phyloP scores from a whole-genome alignment of 2,888 invertebrate species.

The Lasius fuliginosus region DNA sequence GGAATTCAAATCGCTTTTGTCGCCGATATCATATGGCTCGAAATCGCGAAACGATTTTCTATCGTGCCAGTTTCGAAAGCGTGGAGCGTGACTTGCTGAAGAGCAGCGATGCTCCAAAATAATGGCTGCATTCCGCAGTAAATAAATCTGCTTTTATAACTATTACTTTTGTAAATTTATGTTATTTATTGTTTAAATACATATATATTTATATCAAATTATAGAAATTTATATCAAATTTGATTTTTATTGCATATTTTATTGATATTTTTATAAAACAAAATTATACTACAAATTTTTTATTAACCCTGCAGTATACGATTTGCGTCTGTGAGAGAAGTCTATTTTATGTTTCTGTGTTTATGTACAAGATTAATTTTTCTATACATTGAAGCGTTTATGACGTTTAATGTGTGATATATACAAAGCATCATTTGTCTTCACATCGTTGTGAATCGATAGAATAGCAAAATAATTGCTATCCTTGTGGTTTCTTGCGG shows the following conservation, averaged over 20 bases:
- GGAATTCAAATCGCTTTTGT: slow-evolving; percentile 70
- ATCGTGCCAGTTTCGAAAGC: slow-evolving; percentile 17
- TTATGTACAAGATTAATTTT: not conserved
- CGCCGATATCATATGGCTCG: slow-evolving; percentile 48
- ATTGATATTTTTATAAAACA: not conserved
- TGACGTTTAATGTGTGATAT: not conserved
- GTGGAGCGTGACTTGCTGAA: slow-evolving; percentile 28
- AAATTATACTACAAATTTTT: not conserved
- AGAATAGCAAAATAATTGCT: not conserved
- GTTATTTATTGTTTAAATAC: slow-evolving; percentile 1
- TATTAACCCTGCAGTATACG: not conserved
- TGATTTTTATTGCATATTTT: not conserved
- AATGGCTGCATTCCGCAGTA: not conserved
- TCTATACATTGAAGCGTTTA: not conserved
- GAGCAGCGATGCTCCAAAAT: slow-evolving; percentile 1
- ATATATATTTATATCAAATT: not conserved
- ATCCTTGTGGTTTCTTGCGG: not conserved
- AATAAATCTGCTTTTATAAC: slow-evolving; percentile 21
- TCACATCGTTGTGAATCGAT: not conserved
- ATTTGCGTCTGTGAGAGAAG: not conserved
- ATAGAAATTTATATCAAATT: not conserved
- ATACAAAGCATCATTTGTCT: not conserved
- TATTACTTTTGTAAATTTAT: not conserved
- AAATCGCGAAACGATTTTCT: slow-evolving; percentile 47
- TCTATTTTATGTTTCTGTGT: not conserved